Evolutionary conservation across 1,140 invertebrate species (phyloP).

Genomic region (Ridgeia piscesae): DNA sequence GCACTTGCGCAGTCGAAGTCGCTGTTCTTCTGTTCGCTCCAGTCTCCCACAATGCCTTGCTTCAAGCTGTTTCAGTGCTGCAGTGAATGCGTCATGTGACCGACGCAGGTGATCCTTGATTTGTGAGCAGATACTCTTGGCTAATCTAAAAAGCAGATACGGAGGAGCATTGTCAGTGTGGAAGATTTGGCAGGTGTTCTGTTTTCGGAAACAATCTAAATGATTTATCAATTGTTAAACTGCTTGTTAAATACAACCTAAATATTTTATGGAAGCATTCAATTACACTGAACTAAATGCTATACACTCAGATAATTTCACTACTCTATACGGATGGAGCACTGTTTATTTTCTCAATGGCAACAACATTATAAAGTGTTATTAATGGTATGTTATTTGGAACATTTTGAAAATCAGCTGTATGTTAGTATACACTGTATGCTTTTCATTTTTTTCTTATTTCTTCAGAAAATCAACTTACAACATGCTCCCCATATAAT

Average conservation of each 20-base stretch:
- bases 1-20: conserved; percentile 69
- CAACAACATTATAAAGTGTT: background rate
- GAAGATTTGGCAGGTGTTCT: background rate
- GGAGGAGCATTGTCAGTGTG: background rate
- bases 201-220: background rate
- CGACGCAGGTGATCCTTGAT: conserved; percentile 67
- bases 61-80: conserved; percentile 70
- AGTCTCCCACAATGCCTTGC: conserved; percentile 71
- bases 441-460: too few species aligned
- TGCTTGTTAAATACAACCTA: background rate
- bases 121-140: conserved; percentile 76
- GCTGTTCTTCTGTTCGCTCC: conserved; percentile 80
- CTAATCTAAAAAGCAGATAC: conserved; percentile 62
- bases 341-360: background rate
- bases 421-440: too few species aligned
- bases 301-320: background rate
- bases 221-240: background rate
- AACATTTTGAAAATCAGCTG: too few species aligned
- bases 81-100: conserved; percentile 72
- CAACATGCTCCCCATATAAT: too few species aligned
- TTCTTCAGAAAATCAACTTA: too few species aligned
- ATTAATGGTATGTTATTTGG: background rate
- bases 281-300: background rate
- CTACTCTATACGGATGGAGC: background rate
- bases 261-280: background rate